Conservation (phyloP, 2,888 invertebrate species). For the Rhyacophila evoluta region DNA sequence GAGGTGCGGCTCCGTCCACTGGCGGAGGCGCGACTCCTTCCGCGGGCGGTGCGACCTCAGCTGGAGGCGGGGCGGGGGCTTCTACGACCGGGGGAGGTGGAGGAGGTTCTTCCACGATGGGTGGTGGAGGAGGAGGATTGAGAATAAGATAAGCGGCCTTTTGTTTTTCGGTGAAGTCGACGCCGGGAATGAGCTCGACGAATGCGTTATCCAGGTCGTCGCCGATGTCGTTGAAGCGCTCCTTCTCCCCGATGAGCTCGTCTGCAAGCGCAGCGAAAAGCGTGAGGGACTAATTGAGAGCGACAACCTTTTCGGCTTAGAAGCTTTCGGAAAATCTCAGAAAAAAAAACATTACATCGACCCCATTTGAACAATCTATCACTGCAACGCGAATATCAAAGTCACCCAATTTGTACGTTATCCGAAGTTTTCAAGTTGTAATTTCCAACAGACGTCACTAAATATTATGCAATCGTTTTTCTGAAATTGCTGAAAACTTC, state of each 20-base stretch:
- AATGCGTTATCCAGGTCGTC: conserved; percentile 95
- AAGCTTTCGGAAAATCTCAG: background rate
- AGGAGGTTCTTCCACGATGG: conserved; percentile 59
- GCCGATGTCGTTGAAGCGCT: conserved; percentile 92
- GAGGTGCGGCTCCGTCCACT: conserved; percentile 53
- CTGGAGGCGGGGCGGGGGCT: conserved; percentile 56
- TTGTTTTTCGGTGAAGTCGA: conserved; percentile 66
- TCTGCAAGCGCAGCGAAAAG: conserved; percentile 69
- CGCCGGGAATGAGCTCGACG: conserved; percentile 80
- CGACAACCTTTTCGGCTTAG: background rate
- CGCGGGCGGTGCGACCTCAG: conserved; percentile 56
- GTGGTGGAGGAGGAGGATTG: conserved; percentile 64
- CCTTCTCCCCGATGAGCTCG: conserved; percentile 88
- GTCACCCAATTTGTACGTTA: no score
- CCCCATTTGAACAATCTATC: background rate
- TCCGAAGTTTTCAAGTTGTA: no score
- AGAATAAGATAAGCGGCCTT: conserved; percentile 59
- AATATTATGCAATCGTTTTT: background rate
- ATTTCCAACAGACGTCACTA: background rate
- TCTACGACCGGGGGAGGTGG: conserved; percentile 59
- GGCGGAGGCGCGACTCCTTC: conserved; percentile 59
- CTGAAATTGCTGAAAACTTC: background rate
- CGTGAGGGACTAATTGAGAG: conserved; percentile 28
- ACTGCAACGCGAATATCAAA: no score
- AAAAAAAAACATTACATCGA: no score